phyloP scores from a whole-genome alignment of 2,888 invertebrate genomes.

The Tenthredo notha region DNA sequence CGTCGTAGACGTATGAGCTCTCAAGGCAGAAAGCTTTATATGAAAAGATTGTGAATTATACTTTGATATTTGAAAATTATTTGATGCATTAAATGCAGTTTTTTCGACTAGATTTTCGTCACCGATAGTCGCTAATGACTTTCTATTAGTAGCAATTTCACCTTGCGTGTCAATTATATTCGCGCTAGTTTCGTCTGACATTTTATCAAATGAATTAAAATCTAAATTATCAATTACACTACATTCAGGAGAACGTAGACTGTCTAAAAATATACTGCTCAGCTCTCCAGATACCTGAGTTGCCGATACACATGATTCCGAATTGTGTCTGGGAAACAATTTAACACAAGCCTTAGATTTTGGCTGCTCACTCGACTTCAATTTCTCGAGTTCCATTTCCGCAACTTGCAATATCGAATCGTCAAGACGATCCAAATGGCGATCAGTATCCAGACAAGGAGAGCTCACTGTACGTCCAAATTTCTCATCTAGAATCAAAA shows the following conservation, averaged over 20 bases:
- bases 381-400: slow-evolving; percentile 82
- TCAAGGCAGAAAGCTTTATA: background rate
- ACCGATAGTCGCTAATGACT: slow-evolving; percentile 59
- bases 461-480: slow-evolving; percentile 73
- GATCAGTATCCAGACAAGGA: slow-evolving; percentile 76
- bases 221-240: slow-evolving; percentile 9
- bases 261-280: slow-evolving; percentile 4
- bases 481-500: slow-evolving; percentile 58
- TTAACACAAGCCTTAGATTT: slow-evolving; percentile 66
- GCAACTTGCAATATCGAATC: slow-evolving; percentile 82
- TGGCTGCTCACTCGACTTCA: slow-evolving; percentile 73
- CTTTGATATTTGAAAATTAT: slow-evolving; percentile 33
- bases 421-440: slow-evolving; percentile 81
- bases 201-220: background rate
- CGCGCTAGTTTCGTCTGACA: background rate
- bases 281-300: slow-evolving; percentile 42
- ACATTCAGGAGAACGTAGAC: background rate
- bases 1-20: slow-evolving; percentile 8
- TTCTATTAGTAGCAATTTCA: background rate
- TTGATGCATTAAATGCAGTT: slow-evolving; percentile 35
- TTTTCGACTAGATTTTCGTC: slow-evolving; percentile 64
- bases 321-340: slow-evolving; percentile 66
- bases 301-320: slow-evolving; percentile 63
- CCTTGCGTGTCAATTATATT: background rate
- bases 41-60: background rate